Evolutionary conservation across 1,140 invertebrate genomes (phyloP).

Genomic region (Antheraea mylitta): DNA sequence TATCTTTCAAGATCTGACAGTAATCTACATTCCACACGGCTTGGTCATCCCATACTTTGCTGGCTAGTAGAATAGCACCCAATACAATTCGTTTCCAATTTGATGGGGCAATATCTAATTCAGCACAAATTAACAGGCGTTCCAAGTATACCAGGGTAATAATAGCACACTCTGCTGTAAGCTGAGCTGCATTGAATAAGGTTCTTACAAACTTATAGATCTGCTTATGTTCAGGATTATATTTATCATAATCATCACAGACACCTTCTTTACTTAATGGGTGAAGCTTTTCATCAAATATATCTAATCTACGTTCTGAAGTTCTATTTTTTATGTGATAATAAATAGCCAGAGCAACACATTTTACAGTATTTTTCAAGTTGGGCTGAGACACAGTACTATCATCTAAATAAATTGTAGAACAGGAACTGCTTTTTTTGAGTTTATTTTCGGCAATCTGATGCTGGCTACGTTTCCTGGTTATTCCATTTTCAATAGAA

Average conservation of each 20-base stretch:
- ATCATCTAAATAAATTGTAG: constrained; percentile 98
- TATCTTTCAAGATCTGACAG: constrained; percentile 99
- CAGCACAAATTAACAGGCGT: constrained; percentile 97
- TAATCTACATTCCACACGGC: constrained; percentile 99
- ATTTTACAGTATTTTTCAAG: constrained; percentile 99
- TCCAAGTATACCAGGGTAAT: constrained; percentile 98
- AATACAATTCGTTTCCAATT: constrained; percentile 99
- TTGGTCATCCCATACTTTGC: constrained; percentile 99
- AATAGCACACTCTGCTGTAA: constrained; percentile 99
- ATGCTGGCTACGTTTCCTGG: constrained; percentile 94
- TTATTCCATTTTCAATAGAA: constrained; percentile 94
- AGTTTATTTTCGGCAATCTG: constrained; percentile 88
- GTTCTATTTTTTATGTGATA: constrained; percentile 99
- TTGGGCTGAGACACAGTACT: constrained; percentile 99
- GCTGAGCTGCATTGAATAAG: constrained; percentile 98
- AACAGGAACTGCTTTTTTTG: constrained; percentile 99
- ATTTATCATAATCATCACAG: constrained; percentile 93
- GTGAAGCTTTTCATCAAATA: constrained; percentile 99
- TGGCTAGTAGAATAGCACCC: constrained; percentile 97
- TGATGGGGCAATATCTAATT: constrained; percentile 97
- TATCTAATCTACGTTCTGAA: constrained; percentile 93
- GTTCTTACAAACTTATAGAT: constrained; percentile 99
- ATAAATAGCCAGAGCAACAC: constrained; percentile 98
- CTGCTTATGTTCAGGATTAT: constrained; percentile 97
- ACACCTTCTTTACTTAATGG: constrained; percentile 95